Percentiles rank a stretch among this genome's conserved stretches.
Evolutionary conservation across 2,797 vertebrate genomes (phyloP).

Genomic region (Eospalax fontanierii): DNA sequence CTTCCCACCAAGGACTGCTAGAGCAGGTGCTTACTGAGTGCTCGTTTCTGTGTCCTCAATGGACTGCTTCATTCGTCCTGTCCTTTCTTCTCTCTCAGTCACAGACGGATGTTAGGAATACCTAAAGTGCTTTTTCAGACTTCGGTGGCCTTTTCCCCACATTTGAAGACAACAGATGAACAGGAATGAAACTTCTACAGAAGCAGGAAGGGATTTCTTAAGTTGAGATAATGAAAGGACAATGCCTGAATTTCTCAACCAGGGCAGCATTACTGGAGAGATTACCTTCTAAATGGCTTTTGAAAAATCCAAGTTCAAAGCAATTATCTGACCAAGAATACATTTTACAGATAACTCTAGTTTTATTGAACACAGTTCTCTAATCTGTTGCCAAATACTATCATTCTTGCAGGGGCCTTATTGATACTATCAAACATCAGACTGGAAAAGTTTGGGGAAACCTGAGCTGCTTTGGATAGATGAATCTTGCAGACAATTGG

Average conservation of each 20-base stretch:
- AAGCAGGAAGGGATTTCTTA: conserved; percentile 73
- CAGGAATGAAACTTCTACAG: not conserved
- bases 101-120: not conserved
- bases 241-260: conserved; percentile 76
- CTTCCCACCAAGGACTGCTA: not conserved
- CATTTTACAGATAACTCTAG: conserved; percentile 27
- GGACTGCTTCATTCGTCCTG: not conserved
- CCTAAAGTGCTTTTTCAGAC: not conserved
- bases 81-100: not conserved
- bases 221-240: conserved; percentile 82
- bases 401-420: not conserved
- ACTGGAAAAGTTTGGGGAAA: not conserved
- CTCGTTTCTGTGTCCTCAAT: not conserved
- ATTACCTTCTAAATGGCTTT: conserved; percentile 74
- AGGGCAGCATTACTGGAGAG: conserved; percentile 70
- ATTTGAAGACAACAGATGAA: conserved; percentile 42
- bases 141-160: not conserved
- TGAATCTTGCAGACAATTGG: not conserved
- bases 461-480: not conserved
- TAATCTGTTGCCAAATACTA: conserved; percentile 50
- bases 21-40: fast-evolving
- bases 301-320: conserved; percentile 75
- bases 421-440: not conserved
- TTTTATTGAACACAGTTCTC: conserved; percentile 42
- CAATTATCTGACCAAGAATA: not conserved